Evolutionary conservation across 2,888 invertebrate species (phyloP), one percentile per base, ranked within the genome.

Genomic region (Leptogaster cylindrica): DNA sequence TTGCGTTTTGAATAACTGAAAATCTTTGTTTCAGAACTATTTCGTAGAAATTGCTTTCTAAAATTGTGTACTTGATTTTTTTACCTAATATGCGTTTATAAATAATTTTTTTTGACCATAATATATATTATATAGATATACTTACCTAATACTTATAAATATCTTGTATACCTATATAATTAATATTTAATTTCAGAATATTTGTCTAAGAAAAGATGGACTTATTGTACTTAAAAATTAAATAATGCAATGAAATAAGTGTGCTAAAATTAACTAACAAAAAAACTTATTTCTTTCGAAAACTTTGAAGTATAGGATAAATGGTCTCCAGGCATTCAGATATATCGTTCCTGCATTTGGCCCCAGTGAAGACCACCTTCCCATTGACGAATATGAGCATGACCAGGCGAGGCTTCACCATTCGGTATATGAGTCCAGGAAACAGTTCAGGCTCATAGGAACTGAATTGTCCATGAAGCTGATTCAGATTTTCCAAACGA

Each of bases 391-490:
- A 99, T 79, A 99, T 97, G 8, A 99, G 84, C 70, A 99, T 82
- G 0, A 98, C 98, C 72, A 99, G 90, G 73, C 95, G 88, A 0
- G 98, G 98, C 76, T 94, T 91, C 39, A 98, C 93, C 95, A 99
- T 94, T 75, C 98, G 86, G 80, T 99, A 99, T 67, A 99, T 95
- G 27, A 99, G 85, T n/a, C 98, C 99, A 5, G 99, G 97, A 82
- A 99, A 99, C 65, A 99, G 83, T 82, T 99, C 99, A 0, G 99
- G 98, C 80, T 99, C 99, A 77, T 99, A 99, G 63, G 93, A 92
- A 70, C 87, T 87, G 76, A 88, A 92, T 80, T 88, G 92, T 23
- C 86, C 90, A 81, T 87, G 93, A 71, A 86, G 87, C 79, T 86
- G 89, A 82, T 88, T 88, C 68, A 88, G 83, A 75, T 87, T 90